These are phyloP conservation scores for Zoanthus sociatus DNA, from an alignment of 92 coral and sea anemone species.

Conservation along the genomic window DNA sequence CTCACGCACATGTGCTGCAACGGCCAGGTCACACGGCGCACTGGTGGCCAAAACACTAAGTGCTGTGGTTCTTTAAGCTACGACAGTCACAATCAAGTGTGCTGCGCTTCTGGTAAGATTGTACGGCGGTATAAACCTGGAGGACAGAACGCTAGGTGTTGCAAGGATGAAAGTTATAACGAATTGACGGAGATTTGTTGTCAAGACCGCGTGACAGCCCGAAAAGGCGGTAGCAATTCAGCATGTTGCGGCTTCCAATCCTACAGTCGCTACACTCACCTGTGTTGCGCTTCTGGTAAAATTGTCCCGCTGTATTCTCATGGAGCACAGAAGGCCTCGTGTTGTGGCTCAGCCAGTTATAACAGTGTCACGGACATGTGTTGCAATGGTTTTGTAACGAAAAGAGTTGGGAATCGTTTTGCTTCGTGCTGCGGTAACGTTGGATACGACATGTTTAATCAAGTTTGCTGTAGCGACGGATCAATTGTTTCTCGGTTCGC, in stretches of 20 bases:
- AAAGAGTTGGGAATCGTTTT: conserved; percentile 10
- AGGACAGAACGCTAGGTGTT: conserved; percentile 52
- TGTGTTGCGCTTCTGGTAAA: conserved; percentile 45
- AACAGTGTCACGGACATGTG: conserved; percentile 50
- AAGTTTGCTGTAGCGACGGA: conserved; percentile 51
- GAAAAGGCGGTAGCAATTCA: conserved; percentile 20
- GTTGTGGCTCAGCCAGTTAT: conserved; percentile 48
- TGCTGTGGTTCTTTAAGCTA: conserved; percentile 49
- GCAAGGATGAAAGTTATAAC: conserved; percentile 40
- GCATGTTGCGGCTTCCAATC: conserved; percentile 47
- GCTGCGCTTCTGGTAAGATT: conserved; percentile 40
- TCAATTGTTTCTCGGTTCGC: conserved; percentile 39
- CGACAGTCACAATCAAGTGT: conserved; percentile 32
- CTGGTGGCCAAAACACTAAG: conserved; percentile 28
- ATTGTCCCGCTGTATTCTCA: conserved; percentile 29
- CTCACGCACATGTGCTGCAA: conserved; percentile 51
- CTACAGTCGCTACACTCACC: conserved; percentile 42
- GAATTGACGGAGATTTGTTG: conserved; percentile 45
- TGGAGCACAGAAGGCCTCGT: conserved; percentile 40
- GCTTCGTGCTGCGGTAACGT: conserved; percentile 49
- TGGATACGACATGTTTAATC: conserved; percentile 39
- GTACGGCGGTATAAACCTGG: conserved; percentile 49
- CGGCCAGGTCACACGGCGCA: conserved; percentile 4
- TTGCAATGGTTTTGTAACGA: conserved; percentile 47
- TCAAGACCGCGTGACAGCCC: conserved; percentile 25